phyloP scores from a whole-genome alignment of 2,797 vertebrate genomes.

The Lacerta bilineata region DNA sequence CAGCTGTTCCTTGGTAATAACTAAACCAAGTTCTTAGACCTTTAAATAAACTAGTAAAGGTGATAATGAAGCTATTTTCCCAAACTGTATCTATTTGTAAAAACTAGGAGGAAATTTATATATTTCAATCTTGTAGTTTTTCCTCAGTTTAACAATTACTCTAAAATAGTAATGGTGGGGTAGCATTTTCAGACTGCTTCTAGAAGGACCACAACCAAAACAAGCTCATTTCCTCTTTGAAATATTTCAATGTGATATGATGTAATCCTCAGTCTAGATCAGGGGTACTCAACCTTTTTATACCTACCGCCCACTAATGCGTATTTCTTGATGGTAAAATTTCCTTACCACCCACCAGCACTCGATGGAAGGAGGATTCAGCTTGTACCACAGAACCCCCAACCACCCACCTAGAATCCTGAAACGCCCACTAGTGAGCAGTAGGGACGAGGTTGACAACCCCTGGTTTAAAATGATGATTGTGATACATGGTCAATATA shows the following conservation, averaged over 20 bases:
- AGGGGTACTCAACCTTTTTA: too few species aligned
- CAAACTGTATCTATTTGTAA: background rate
- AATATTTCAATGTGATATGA: background rate
- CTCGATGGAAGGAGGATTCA: too few species aligned
- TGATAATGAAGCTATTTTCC: background rate
- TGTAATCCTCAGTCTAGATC: slow-evolving; percentile 5
- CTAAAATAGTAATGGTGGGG: background rate
- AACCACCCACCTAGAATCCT: too few species aligned
- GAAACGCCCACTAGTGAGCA: too few species aligned
- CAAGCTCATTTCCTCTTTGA: background rate
- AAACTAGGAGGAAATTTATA: background rate
- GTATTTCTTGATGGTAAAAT: too few species aligned
- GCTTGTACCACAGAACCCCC: too few species aligned
- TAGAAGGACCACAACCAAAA: background rate
- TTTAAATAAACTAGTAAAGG: background rate
- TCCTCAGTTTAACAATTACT: too few species aligned
- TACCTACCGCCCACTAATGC: too few species aligned
- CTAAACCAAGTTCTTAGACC: background rate
- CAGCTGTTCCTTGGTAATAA: background rate
- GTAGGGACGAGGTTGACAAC: too few species aligned
- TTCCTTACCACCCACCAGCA: too few species aligned
- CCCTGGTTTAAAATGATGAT: too few species aligned
- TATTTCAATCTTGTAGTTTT: too few species aligned
- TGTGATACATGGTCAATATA: slow-evolving; percentile 48
- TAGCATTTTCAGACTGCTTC: background rate